Evolutionary conservation across 2,113 vertebrate genomes (phyloP).

Genomic region (Thomomys bottae): DNA sequence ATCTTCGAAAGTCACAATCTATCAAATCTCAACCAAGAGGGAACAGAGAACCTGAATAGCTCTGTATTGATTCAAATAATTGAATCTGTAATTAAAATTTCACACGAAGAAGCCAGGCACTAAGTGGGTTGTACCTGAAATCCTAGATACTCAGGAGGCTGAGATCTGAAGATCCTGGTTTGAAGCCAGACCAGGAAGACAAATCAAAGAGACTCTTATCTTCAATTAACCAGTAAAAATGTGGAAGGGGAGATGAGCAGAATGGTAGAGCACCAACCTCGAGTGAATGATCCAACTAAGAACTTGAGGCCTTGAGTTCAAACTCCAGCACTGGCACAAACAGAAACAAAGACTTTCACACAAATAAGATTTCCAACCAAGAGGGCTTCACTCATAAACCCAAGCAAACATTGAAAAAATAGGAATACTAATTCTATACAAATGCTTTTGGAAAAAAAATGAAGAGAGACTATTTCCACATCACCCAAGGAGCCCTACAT

Average conservation of each 20-base stretch:
- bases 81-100: background rate
- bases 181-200: too few species aligned
- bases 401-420: background rate
- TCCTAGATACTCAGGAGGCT: too few species aligned
- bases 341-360: background rate
- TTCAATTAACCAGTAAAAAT: too few species aligned
- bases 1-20: background rate
- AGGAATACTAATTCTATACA: background rate
- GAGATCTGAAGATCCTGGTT: too few species aligned
- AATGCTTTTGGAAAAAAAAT: background rate
- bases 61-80: slow-evolving; percentile 2
- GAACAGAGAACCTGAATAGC: background rate
- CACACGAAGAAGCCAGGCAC: background rate
- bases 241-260: too few species aligned
- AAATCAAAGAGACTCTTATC: too few species aligned
- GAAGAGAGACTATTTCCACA: background rate
- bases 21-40: background rate
- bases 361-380: background rate
- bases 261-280: too few species aligned
- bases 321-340: too few species aligned
- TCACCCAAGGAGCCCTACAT: background rate
- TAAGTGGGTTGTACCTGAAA: too few species aligned
- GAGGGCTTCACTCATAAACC: background rate
- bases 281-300: too few species aligned
- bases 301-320: too few species aligned